These are phyloP conservation scores for Agonopterix alstromeriana DNA, from an alignment of 2,888 invertebrate genomes.

Conservation along the genomic window DNA sequence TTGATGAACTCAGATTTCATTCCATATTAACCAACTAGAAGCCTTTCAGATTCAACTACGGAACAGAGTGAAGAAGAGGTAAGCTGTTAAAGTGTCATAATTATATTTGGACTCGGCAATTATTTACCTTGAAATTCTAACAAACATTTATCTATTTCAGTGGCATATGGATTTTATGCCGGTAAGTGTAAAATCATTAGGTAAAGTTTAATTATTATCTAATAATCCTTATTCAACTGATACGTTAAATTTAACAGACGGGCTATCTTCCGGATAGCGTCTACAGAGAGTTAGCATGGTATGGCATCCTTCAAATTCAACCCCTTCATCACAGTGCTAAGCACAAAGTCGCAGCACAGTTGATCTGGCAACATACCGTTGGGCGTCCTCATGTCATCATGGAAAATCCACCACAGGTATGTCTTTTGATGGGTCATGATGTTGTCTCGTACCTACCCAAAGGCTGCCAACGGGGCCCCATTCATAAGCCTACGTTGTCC, in stretches of 20 bases:
- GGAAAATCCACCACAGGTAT: conserved; percentile 65
- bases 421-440: neutral
- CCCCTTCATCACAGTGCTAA: conserved; percentile 64
- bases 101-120: neutral
- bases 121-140: neutral
- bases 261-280: conserved; percentile 67
- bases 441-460: too few relatives aligned
- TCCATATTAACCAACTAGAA: too few relatives aligned
- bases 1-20: too few relatives aligned
- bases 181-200: conserved; percentile 33
- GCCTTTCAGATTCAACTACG: conserved; percentile 28
- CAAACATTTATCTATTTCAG: conserved; percentile 25
- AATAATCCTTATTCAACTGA: neutral
- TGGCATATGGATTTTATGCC: conserved; percentile 72
- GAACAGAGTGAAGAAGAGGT: conserved; percentile 59
- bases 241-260: conserved; percentile 35
- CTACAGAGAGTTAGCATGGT: conserved; percentile 68
- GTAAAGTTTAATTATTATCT: neutral
- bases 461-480: too few relatives aligned
- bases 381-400: conserved; percentile 65
- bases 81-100: conserved; percentile 4
- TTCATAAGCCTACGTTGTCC: too few relatives aligned
- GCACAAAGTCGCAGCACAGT: conserved; percentile 58
- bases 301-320: conserved; percentile 64
- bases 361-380: conserved; percentile 70